These are phyloP conservation scores for Calliphora vicina DNA, from an alignment of 1,140 invertebrate genomes.

Conservation along the genomic window DNA sequence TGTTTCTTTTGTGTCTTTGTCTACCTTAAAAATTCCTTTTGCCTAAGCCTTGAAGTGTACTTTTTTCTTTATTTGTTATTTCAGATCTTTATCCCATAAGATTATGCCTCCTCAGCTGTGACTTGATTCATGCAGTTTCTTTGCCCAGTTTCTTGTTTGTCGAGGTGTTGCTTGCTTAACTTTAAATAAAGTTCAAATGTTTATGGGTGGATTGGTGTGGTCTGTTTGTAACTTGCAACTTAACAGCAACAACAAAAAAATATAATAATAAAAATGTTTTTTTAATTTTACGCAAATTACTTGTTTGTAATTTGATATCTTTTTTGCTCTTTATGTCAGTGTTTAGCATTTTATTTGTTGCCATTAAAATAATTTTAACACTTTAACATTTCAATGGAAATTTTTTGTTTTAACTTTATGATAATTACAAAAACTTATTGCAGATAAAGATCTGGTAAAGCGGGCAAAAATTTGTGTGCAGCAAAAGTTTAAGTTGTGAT, in stretches of 20 bases:
- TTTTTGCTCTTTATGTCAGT: not conserved
- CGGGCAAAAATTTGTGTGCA: no score
- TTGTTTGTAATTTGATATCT: not conserved
- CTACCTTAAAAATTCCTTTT: not conserved
- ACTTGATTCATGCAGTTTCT: not conserved
- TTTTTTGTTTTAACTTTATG: no score
- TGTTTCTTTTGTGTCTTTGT: not conserved
- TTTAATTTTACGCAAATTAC: not conserved
- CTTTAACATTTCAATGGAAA: not conserved
- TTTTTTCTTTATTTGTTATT: no score
- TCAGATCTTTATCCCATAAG: not conserved
- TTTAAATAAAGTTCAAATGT: not conserved
- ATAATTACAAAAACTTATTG: no score
- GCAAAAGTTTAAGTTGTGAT: no score
- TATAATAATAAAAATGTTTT: not conserved
- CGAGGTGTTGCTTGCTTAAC: not conserved
- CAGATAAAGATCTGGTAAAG: no score
- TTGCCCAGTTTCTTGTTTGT: not conserved
- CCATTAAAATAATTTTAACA: not conserved
- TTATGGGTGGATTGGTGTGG: not conserved
- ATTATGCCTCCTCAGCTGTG: not conserved
- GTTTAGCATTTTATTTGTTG: not conserved
- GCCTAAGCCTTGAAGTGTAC: not conserved
- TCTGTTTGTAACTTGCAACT: no score
- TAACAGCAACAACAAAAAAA: no score